Conservation (phyloP, 2,797 vertebrate genomes). For the Phaenicophaeus curvirostris region DNA sequence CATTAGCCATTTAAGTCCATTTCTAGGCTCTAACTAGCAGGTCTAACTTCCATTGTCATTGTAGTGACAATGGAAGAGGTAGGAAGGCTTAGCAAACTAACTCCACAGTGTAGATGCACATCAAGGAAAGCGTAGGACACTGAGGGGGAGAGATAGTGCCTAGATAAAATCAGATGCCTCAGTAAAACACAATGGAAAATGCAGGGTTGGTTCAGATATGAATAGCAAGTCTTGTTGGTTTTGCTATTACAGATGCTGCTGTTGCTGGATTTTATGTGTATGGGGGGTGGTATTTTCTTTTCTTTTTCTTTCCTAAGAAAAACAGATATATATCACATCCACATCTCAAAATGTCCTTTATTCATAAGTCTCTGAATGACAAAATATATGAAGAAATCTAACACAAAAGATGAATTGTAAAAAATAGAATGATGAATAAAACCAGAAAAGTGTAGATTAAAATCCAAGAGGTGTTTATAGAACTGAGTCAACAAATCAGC, state of each 20-base stretch:
- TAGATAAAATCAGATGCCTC: neutral
- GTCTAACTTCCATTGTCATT: neutral
- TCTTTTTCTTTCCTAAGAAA: conserved; percentile 37
- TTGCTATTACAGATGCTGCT: conserved; percentile 11
- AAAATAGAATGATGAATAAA: neutral
- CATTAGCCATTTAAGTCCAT: neutral
- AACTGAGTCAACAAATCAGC: conserved; percentile 68
- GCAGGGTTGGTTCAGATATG: neutral
- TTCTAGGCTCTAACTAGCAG: neutral
- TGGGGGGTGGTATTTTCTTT: neutral
- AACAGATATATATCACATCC: conserved; percentile 19
- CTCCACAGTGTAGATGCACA: neutral
- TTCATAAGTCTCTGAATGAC: conserved; percentile 29
- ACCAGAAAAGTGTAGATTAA: conserved; percentile 54
- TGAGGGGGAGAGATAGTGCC: neutral
- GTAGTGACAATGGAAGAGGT: neutral
- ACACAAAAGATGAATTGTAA: conserved; percentile 48
- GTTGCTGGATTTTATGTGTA: neutral
- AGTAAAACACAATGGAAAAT: neutral
- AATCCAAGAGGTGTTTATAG: conserved; percentile 72
- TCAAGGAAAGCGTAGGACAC: neutral
- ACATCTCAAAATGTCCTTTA: conserved; percentile 18
- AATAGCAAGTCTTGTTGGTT: conserved; percentile 4
- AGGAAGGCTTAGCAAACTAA: neutral
- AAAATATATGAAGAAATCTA: conserved; percentile 47